Conservation (phyloP, 2,888 invertebrate genomes). For the Limnephilus marmoratus region DNA sequence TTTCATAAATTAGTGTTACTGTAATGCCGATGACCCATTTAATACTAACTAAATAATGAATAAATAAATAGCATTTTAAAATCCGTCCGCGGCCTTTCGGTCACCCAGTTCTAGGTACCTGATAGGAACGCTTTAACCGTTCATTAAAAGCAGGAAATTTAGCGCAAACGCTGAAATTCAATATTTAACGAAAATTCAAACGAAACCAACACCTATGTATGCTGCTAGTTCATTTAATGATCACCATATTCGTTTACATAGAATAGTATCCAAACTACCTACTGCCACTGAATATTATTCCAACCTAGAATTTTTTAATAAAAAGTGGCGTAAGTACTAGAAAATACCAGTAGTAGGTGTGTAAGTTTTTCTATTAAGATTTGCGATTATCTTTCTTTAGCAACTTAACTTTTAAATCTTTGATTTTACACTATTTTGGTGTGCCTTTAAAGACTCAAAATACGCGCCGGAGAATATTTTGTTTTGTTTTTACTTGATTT, state of each 20-base stretch:
- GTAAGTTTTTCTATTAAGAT: too few relatives aligned
- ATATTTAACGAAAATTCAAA: constrained; percentile 27
- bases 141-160: constrained; percentile 33
- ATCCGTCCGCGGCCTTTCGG: background rate
- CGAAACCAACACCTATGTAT: background rate
- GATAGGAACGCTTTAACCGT: constrained; percentile 31
- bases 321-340: background rate
- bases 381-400: too few relatives aligned
- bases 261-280: background rate
- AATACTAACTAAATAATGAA: background rate
- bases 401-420: too few relatives aligned
- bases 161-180: constrained; percentile 21
- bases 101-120: background rate
- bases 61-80: background rate
- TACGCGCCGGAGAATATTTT: too few relatives aligned
- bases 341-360: background rate
- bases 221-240: background rate
- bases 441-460: too few relatives aligned
- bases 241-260: background rate
- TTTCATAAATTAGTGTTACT: background rate
- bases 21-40: background rate
- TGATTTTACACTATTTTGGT: too few relatives aligned
- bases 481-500: too few relatives aligned
- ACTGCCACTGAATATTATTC: background rate
- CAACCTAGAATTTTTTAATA: background rate